Evolutionary conservation across 1,140 invertebrate species (phyloP), one percentile per base, ranked within the genome.

Genomic region (Leptopilina boulardi): DNA sequence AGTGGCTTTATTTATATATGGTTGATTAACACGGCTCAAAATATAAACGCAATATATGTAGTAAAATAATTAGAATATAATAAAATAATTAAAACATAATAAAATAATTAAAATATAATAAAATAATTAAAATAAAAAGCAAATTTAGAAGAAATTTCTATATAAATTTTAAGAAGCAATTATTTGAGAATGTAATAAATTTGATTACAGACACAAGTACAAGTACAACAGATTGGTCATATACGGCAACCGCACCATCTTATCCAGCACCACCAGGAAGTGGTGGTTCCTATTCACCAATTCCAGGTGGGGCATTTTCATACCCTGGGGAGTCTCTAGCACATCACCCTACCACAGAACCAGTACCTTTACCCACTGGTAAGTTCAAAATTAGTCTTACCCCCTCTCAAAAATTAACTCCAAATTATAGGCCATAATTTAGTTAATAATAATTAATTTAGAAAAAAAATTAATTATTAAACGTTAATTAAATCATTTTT

Each of bases 311-410:
- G 42, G 89, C 89, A 19, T 91, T 91, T 83, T 89, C 90, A 51
- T 91, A 91, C 80, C 89, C 89, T 8, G 87, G 89, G 0, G 90
- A 91, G 80, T 85, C 90, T 0, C 80, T 91, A 13, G 84, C 89
- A 15, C 91, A 91, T 82, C 90, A 91, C 79, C 87, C 90, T 10
- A 89, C 85, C 71, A 89, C 89, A 11, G 90, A 91, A 75, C 89
- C 90, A 0, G 88, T 91, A 75, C 89, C 90, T 80, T 82, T 91
- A 75, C 86, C 80, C 74, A 82, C 89, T 70, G 89, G 90, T 91
- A 80, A 79, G 72, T 76, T 11, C 19, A 77, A 23, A 30, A 71
- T 47, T 71, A 51, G n/a, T 8, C 15, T 51, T n/a, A 3, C 6
- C n/a, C n/a, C n/a, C n/a, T n/a, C n/a, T n/a, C 15, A 8, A 51